These are phyloP conservation scores for Aphrophora alni DNA, from an alignment of 2,888 invertebrate species.

Conservation along the genomic window DNA sequence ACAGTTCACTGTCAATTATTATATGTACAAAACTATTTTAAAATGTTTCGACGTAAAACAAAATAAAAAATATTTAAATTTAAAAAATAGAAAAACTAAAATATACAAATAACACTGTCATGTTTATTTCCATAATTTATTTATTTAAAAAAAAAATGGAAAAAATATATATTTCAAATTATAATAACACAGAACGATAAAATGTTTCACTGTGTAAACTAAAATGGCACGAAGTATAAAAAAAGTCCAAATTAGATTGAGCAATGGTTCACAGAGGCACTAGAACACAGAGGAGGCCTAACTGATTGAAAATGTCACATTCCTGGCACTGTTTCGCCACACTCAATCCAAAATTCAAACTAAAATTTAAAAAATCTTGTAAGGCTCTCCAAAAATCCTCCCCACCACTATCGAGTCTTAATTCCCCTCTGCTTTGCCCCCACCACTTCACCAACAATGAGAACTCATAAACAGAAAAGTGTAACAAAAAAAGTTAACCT, in stretches of 20 bases:
- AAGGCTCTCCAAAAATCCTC: constrained; percentile 37
- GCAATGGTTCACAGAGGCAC: neutral
- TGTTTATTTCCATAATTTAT: neutral
- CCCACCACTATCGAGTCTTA: constrained; percentile 27
- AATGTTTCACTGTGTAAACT: neutral
- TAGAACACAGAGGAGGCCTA: neutral
- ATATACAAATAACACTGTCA: neutral
- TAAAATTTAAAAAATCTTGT: constrained; percentile 40
- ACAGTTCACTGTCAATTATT: neutral
- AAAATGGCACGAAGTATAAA: neutral
- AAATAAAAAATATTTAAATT: neutral
- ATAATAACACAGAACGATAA: neutral
- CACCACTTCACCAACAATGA: constrained; percentile 34
- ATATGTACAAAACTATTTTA: neutral
- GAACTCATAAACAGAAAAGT: constrained; percentile 42
- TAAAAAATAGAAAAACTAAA: neutral
- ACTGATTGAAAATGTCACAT: constrained; percentile 25
- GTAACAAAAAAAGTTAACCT: constrained; percentile 42
- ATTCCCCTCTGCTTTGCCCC: constrained; percentile 33
- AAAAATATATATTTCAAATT: neutral
- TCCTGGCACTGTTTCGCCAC: neutral
- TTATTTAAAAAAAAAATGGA: neutral
- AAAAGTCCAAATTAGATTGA: neutral
- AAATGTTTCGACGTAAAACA: neutral
- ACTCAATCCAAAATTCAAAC: constrained; percentile 33